These are phyloP conservation scores for Heteractis magnifica DNA, from an alignment of 92 coral and sea anemone species.

Conservation along the genomic window DNA sequence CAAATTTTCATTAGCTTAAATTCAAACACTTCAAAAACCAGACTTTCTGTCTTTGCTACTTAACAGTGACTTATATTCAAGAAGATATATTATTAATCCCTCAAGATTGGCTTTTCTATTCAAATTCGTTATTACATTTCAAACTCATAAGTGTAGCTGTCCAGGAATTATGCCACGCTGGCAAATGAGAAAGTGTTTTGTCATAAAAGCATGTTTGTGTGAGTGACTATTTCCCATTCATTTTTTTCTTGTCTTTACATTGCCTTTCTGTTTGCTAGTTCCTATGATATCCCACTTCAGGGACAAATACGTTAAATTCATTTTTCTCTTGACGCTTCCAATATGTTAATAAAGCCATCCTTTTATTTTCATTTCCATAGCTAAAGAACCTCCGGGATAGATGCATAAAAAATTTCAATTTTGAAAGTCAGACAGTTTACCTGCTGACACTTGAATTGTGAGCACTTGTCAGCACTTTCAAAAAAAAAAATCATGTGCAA, in stretches of 20 bases:
- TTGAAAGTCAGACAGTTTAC: not conserved
- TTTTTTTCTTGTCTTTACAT: not conserved
- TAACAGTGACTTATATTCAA: not conserved
- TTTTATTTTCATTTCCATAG: not conserved
- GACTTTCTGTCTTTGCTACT: not conserved
- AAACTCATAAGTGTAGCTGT: not conserved
- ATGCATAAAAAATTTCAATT: not conserved
- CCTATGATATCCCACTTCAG: not conserved
- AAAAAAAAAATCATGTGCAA: no score
- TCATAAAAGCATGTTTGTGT: not conserved
- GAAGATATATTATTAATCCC: not conserved
- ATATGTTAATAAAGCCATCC: not conserved
- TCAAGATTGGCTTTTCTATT: not conserved
- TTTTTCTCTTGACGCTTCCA: not conserved
- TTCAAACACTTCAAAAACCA: slow-evolving; percentile 7
- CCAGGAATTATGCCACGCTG: not conserved
- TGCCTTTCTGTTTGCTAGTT: not conserved
- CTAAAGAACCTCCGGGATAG: not conserved
- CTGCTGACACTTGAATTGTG: not conserved
- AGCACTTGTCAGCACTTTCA: not conserved
- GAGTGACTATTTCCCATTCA: not conserved
- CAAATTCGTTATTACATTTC: not conserved
- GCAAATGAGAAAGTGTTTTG: not conserved
- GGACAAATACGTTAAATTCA: not conserved
- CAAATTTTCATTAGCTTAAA: not conserved